Evolutionary conservation across 2,888 invertebrate species (phyloP), one percentile per base, ranked within the genome.

Genomic region (Melinaea menophilus): DNA sequence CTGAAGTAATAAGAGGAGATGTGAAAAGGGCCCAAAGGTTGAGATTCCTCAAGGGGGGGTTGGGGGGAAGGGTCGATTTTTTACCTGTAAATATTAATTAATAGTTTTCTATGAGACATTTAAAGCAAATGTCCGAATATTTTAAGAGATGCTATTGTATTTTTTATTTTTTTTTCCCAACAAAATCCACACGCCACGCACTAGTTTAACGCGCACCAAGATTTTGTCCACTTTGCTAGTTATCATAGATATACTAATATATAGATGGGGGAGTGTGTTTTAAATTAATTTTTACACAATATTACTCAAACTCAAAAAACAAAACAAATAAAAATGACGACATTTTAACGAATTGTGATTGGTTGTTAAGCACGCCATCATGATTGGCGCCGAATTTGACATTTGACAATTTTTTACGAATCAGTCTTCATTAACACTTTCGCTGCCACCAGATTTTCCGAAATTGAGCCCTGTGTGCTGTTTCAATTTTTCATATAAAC

Each of bases 131-230:
- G 51, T 51, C 31, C 51, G 51, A 51, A 51, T 51, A 31, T 51
- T 51, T 51, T 51, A 51, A 51, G 9, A 41, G 41, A 41, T 31
- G 51, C 51, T 51, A 22, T 11, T 22, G 22, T 22, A 22, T 22
- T 22, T 22, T 22, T 22, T 22, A 22, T 22, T 31, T 51, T 51
- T 9, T 31, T 51, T 61, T 56, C 33, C 51, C 33, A 12, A 34
- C 11, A 12, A 37, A 46, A 45, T 33, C 11, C 48, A 5, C 22
- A 22, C 22, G 31, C 48, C 45, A 55, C 34, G 66, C 66, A 66
- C 66, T 66, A 64, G 64, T 66, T 66, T 59, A 55, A 55, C 55
- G 48, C 57, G 64, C 64, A 66, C 66, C 51, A 37, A 56, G 34
- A n/a, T 22, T 54, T 56, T 41, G 55, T 51, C 64, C 64, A 64